A percentile compares a stretch with the other conserved stretches of the same genome.
Conservation (phyloP, 1,140 invertebrate species). For the Bombus pascuorum region DNA sequence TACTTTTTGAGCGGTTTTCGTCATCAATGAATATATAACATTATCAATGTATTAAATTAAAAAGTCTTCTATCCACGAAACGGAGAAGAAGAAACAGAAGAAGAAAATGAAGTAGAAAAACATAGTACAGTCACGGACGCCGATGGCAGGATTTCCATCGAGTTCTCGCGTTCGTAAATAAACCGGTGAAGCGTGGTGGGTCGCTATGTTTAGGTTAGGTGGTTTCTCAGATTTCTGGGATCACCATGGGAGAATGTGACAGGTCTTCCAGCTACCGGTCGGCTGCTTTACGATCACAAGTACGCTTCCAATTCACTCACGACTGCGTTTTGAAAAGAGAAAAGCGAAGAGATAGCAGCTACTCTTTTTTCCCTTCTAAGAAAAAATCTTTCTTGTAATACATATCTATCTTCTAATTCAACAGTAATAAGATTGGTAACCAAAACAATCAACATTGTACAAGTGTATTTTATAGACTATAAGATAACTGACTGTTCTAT, state of each 20-base stretch:
- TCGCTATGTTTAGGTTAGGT: constrained; percentile 66
- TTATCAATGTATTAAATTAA: neutral
- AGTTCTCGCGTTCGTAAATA: constrained; percentile 59
- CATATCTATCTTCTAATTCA: neutral
- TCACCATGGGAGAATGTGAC: constrained; percentile 52
- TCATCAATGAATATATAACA: neutral
- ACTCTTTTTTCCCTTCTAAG: too few species aligned
- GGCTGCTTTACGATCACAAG: constrained; percentile 24
- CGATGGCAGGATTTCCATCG: constrained; percentile 51
- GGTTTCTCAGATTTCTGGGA: constrained; percentile 64
- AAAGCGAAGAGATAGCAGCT: too few species aligned
- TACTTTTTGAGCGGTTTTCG: too few species aligned
- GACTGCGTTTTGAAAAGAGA: neutral
- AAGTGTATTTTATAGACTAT: too few species aligned
- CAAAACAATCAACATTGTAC: too few species aligned
- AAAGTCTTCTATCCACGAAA: neutral
- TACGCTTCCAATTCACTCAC: neutral
- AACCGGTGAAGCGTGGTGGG: constrained; percentile 59
- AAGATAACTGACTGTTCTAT: too few species aligned
- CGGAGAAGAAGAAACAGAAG: neutral
- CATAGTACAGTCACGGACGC: neutral
- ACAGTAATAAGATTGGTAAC: too few species aligned
- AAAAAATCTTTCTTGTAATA: neutral
- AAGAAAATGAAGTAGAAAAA: neutral
- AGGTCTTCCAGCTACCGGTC: constrained; percentile 43